Conservation (phyloP, 92 coral and sea anemone species). For the Umimayanthus kanabou region DNA sequence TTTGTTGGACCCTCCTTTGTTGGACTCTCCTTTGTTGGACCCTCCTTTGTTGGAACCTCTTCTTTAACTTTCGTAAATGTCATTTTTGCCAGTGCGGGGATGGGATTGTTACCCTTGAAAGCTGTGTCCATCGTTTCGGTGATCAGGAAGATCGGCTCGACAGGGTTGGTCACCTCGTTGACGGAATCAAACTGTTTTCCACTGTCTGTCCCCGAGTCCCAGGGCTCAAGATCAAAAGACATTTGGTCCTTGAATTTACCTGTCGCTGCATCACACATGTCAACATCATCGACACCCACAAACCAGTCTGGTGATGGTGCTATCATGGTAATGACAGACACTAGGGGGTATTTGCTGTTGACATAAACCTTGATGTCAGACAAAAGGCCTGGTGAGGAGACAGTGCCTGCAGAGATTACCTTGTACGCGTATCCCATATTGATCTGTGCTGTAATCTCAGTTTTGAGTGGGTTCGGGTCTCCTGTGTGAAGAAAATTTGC, state of each 20-base stretch:
- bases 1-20: no score
- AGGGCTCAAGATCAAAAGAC: constrained; percentile 36
- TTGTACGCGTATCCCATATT: background rate
- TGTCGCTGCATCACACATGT: constrained; percentile 44
- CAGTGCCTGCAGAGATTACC: background rate
- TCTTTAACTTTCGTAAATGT: constrained; percentile 26
- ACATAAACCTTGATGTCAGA: constrained; percentile 13
- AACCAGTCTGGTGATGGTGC: constrained; percentile 5
- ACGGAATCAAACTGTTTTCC: constrained; percentile 21
- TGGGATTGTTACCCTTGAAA: background rate
- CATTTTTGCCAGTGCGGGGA: constrained; percentile 33
- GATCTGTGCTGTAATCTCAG: background rate
- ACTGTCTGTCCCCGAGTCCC: constrained; percentile 57
- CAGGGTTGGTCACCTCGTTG: background rate
- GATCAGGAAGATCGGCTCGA: constrained; percentile 20
- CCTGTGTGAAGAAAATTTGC: background rate
- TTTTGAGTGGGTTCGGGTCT: background rate
- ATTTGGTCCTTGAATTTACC: constrained; percentile 9
- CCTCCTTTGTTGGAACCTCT: no score
- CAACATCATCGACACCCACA: constrained; percentile 46
- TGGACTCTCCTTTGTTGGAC: no score
- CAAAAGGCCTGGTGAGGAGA: constrained; percentile 2
- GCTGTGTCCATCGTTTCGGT: constrained; percentile 40
- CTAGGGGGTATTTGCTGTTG: constrained; percentile 18
- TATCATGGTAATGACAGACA: constrained; percentile 18